Percentiles rank a stretch among this genome's conserved stretches.
Evolutionary conservation across 2,888 invertebrate genomes (phyloP).

Genomic region (Dryobota labecula): DNA sequence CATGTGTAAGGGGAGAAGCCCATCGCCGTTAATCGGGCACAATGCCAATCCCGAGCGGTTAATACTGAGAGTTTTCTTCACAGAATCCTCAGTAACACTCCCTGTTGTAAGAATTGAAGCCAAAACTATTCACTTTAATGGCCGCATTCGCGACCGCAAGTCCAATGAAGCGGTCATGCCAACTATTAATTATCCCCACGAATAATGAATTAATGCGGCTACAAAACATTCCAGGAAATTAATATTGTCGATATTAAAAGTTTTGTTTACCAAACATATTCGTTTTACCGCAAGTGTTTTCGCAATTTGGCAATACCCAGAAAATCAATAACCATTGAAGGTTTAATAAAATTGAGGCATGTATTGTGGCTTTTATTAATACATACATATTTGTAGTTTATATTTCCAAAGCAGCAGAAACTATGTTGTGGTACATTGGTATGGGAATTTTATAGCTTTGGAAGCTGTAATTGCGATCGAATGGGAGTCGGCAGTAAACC

Average conservation of each 20-base stretch:
- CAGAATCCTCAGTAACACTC: slow-evolving; percentile 12
- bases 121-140: slow-evolving; percentile 29
- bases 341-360: slow-evolving; percentile 61
- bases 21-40: slow-evolving; percentile 18
- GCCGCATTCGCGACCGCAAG: slow-evolving; percentile 4
- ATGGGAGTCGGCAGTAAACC: slow-evolving; percentile 69
- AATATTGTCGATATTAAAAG: slow-evolving; percentile 44
- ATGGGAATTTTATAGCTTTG: slow-evolving; percentile 72
- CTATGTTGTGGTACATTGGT: slow-evolving; percentile 74
- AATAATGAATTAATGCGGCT: slow-evolving; percentile 34
- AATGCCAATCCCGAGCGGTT: slow-evolving; percentile 20
- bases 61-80: slow-evolving; percentile 24
- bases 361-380: slow-evolving; percentile 69
- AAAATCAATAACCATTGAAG: slow-evolving; percentile 65
- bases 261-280: slow-evolving; percentile 27
- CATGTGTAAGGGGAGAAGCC: background rate
- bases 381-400: slow-evolving; percentile 70
- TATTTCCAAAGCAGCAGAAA: slow-evolving; percentile 65
- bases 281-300: slow-evolving; percentile 16
- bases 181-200: slow-evolving; percentile 42
- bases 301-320: slow-evolving; percentile 19
- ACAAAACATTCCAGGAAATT: slow-evolving; percentile 33
- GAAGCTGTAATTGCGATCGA: slow-evolving; percentile 73
- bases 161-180: slow-evolving; percentile 28
- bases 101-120: slow-evolving; percentile 26